Conservation (phyloP, 53 echinoderm and acorn worm genomes). For the Echinarachnius parma region DNA sequence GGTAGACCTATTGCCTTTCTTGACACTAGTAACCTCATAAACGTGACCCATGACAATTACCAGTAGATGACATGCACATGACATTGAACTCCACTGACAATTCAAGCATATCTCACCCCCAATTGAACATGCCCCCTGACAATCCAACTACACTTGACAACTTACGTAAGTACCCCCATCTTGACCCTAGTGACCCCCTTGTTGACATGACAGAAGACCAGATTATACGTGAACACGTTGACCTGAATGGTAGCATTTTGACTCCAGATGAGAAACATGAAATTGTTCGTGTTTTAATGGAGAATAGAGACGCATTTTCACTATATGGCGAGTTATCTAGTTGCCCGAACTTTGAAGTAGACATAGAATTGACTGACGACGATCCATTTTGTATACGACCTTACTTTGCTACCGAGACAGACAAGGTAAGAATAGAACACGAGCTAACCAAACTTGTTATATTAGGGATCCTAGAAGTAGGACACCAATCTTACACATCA, state of each 20-base stretch:
- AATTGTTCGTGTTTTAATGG: neutral
- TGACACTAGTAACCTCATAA: constrained; percentile 1
- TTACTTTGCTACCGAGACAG: constrained; percentile 9
- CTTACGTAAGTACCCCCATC: constrained; percentile 14
- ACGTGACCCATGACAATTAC: neutral
- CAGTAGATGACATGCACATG: neutral
- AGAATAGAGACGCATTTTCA: constrained; percentile 14
- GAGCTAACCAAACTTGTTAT: constrained; percentile 13
- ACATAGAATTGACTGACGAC: constrained; percentile 1
- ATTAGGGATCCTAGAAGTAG: constrained; percentile 9
- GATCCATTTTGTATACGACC: constrained; percentile 17
- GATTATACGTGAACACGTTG: constrained; percentile 12
- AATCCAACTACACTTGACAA: neutral
- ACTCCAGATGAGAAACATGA: neutral
- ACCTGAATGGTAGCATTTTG: constrained; percentile 14
- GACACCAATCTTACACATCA: constrained; percentile 20
- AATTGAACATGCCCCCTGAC: neutral
- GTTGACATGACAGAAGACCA: constrained; percentile 29
- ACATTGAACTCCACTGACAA: neutral
- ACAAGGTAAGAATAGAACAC: constrained; percentile 7
- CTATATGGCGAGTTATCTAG: constrained; percentile 22
- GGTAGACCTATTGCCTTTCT: constrained; percentile 26
- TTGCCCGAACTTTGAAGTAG: constrained; percentile 1
- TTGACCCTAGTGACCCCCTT: constrained; percentile 15
- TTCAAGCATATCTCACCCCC: neutral